Evolutionary conservation across 37 sponge, comb jelly and placozoan genomes (phyloP).

Genomic region (Aplysina aerophoba): DNA sequence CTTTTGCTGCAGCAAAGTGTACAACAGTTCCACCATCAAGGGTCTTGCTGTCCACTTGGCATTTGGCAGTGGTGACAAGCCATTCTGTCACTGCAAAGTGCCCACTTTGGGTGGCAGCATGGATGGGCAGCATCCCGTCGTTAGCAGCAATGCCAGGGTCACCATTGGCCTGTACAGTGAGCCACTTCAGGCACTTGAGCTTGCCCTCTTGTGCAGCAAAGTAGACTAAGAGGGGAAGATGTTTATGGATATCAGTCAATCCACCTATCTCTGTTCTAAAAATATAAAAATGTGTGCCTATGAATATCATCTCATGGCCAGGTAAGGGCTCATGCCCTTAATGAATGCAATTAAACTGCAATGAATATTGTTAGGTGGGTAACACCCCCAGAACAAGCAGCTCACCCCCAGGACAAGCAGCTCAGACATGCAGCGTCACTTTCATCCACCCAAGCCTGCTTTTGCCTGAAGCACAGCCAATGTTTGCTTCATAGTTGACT

Average conservation of each 20-base stretch:
- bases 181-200: conserved; percentile 79
- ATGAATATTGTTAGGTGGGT: conserved; percentile 10
- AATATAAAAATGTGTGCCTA: not conserved
- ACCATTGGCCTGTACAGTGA: conserved; percentile 55
- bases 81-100: conserved; percentile 74
- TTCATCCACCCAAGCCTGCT: not conserved
- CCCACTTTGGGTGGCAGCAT: conserved; percentile 87
- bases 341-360: conserved; percentile 17
- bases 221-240: conserved; percentile 56
- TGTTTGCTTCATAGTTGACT: not conserved
- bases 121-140: conserved; percentile 93
- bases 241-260: no score
- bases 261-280: no score
- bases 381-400: not conserved
- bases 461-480: not conserved
- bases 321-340: not conserved
- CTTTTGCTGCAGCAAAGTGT: conserved; percentile 95
- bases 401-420: not conserved
- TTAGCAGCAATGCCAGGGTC: conserved; percentile 63
- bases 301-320: not conserved
- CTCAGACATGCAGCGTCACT: not conserved
- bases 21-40: conserved; percentile 91
- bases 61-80: conserved; percentile 77
- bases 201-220: conserved; percentile 95
- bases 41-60: conserved; percentile 58